Evolutionary conservation across 2,113 vertebrate species (phyloP).

Genomic region (Argyrosomus japonicus): DNA sequence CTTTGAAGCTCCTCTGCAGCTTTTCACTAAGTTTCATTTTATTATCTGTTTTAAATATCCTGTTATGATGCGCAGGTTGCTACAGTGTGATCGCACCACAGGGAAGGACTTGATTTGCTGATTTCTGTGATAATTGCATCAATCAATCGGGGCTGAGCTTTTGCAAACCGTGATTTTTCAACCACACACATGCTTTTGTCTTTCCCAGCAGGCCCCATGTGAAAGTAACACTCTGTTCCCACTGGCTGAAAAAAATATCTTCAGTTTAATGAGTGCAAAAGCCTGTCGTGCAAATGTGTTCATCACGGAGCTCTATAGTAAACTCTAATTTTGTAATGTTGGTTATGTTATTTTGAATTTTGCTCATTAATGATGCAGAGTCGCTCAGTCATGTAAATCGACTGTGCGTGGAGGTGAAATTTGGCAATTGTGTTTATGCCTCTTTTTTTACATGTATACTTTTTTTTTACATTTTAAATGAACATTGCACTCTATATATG

Average conservation of each 20-base stretch:
- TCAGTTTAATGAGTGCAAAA: not conserved
- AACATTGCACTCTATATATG: too few relatives aligned
- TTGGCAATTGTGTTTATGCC: not conserved
- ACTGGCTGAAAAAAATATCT: too few relatives aligned
- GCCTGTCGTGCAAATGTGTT: not conserved
- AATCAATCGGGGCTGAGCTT: not conserved
- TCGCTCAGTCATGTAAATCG: not conserved
- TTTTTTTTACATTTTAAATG: too few relatives aligned
- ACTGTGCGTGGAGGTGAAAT: not conserved
- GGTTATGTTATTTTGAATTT: not conserved
- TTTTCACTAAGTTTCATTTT: not conserved
- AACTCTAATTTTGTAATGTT: not conserved
- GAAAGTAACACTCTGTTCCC: conserved; percentile 35
- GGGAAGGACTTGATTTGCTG: too few relatives aligned
- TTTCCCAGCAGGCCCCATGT: not conserved
- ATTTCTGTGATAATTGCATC: conserved; percentile 1
- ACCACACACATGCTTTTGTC: not conserved
- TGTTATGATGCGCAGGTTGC: accelerated
- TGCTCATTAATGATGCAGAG: not conserved
- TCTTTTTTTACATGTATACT: too few relatives aligned
- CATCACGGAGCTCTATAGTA: not conserved
- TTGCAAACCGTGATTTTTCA: not conserved
- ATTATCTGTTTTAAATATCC: not conserved
- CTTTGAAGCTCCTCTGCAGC: not conserved
- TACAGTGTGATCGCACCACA: accelerated